These are phyloP conservation scores for Holocentrus rufus DNA, from an alignment of 2,797 vertebrate species.

Conservation along the genomic window DNA sequence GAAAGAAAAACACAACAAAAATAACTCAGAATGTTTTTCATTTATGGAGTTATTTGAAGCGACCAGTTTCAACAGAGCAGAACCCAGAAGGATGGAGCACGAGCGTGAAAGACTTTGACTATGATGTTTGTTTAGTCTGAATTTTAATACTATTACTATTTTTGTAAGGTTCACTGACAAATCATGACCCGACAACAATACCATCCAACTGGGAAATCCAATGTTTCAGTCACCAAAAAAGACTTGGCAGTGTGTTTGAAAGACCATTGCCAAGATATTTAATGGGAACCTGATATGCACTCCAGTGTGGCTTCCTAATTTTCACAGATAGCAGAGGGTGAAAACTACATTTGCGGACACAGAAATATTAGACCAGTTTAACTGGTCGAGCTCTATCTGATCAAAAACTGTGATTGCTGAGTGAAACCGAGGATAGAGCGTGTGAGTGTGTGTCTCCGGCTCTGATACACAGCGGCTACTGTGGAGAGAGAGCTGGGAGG, in stretches of 20 bases:
- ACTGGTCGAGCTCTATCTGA: neutral
- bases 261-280: constrained; percentile 36
- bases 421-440: constrained; percentile 16
- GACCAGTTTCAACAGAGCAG: neutral
- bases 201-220: constrained; percentile 21
- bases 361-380: constrained; percentile 8
- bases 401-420: neutral
- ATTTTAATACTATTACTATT: constrained; percentile 23
- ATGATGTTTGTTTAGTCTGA: neutral
- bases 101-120: neutral
- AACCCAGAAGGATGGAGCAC: constrained; percentile 8
- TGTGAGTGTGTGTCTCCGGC: neutral
- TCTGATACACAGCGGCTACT: constrained; percentile 16
- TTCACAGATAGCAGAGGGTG: constrained; percentile 55
- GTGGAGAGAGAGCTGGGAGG: constrained; percentile 21
- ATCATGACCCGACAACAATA: constrained; percentile 33
- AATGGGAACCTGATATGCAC: constrained; percentile 12
- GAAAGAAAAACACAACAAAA: neutral
- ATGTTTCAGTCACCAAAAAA: constrained; percentile 16
- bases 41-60: constrained; percentile 1
- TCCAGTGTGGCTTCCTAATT: constrained; percentile 18
- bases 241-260: constrained; percentile 25
- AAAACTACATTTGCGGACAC: constrained; percentile 13
- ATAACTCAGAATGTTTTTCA: neutral
- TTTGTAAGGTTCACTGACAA: constrained; percentile 10